Conservation (phyloP, 2,113 vertebrate genomes). For the Micronycteris hirsuta region DNA sequence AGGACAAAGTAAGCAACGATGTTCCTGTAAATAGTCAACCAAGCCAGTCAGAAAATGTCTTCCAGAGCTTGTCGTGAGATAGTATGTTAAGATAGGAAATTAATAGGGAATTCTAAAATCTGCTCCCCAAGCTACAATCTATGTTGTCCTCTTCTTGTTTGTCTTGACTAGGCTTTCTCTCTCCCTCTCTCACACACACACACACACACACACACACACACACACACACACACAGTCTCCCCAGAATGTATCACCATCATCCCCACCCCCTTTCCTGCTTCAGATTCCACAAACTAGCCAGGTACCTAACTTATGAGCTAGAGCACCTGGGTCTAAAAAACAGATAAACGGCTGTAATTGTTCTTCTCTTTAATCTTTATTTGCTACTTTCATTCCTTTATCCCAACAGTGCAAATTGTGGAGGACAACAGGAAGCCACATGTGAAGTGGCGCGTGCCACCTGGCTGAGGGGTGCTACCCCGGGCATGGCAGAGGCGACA, state of each 20-base stretch:
- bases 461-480: conserved; percentile 55
- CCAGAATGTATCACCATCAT: not conserved
- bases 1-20: not conserved
- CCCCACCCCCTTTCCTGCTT: not conserved
- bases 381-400: conserved; percentile 75
- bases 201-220: not conserved
- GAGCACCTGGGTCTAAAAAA: not conserved
- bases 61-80: not conserved
- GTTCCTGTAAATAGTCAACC: not conserved
- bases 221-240: not conserved
- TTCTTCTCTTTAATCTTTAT: conserved; percentile 79
- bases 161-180: not conserved
- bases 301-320: not conserved
- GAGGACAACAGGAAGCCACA: conserved; percentile 72
- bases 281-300: not conserved
- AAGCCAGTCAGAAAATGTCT: not conserved
- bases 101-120: not conserved
- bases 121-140: not conserved
- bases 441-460: conserved; percentile 68
- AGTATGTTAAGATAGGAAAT: not conserved
- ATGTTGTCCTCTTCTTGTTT: not conserved
- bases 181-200: not conserved
- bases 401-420: conserved; percentile 68
- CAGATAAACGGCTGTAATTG: not conserved
- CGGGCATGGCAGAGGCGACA: conserved; percentile 66